These are phyloP conservation scores for Rhabditoides inermis DNA, from an alignment of 2,888 invertebrate species.

Conservation along the genomic window DNA sequence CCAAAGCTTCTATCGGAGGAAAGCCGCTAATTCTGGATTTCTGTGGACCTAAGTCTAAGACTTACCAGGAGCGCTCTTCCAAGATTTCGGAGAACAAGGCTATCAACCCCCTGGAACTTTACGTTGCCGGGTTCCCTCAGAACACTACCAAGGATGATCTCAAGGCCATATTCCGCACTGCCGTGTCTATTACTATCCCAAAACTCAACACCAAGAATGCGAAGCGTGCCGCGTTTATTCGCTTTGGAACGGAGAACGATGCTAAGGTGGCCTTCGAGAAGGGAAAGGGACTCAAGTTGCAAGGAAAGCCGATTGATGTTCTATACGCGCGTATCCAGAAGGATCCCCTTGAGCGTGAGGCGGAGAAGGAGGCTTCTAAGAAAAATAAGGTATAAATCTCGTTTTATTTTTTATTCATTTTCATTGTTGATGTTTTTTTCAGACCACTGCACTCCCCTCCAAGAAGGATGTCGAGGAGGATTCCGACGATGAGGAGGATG, in stretches of 20 bases:
- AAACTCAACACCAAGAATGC: no score
- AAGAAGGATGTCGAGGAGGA: background rate
- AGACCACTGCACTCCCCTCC: background rate
- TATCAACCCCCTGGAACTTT: conserved; percentile 27
- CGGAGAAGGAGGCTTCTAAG: background rate
- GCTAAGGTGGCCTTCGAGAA: conserved; percentile 37
- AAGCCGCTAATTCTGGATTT: conserved; percentile 26
- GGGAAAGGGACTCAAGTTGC: conserved; percentile 26
- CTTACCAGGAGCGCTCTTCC: conserved; percentile 2
- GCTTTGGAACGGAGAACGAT: conserved; percentile 31
- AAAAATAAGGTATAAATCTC: no score
- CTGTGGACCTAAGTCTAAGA: conserved; percentile 22
- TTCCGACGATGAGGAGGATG: background rate
- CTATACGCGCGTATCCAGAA: conserved; percentile 18
- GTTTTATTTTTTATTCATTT: no score
- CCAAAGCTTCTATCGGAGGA: conserved; percentile 14
- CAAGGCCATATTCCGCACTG: conserved; percentile 18
- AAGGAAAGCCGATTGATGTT: conserved; percentile 20
- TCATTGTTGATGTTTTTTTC: background rate
- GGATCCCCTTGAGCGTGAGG: background rate
- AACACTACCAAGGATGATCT: conserved; percentile 12
- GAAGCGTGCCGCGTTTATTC: conserved; percentile 18
- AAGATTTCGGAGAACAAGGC: conserved; percentile 2
- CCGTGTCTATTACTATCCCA: conserved; percentile 19
- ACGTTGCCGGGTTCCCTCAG: conserved; percentile 18